Conservation (phyloP, 2,113 vertebrate genomes). For the Equus quagga region DNA sequence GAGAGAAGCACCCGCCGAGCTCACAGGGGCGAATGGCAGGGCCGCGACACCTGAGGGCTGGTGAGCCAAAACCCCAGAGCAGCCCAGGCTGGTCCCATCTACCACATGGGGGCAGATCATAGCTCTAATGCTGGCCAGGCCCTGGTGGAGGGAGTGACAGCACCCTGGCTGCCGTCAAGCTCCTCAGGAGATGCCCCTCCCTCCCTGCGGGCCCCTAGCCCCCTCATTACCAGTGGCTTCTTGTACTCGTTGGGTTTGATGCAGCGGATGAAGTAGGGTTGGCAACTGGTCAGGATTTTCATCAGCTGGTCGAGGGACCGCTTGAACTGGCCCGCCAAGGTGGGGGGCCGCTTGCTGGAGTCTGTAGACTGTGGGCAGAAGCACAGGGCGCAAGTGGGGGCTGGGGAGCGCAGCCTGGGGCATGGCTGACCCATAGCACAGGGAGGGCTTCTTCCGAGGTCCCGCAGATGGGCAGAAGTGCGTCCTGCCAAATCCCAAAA, state of each 20-base stretch:
- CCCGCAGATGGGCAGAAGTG: not conserved
- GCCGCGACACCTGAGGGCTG: not conserved
- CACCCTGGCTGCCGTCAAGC: not conserved
- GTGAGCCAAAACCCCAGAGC: not conserved
- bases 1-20: not conserved
- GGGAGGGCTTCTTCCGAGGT: not conserved
- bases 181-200: not conserved
- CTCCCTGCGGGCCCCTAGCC: rapidly evolving
- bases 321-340: conserved; percentile 95
- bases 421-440: rapidly evolving
- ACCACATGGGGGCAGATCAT: not conserved
- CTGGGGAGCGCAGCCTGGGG: not conserved
- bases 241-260: conserved; percentile 98
- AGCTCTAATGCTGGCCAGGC: not conserved
- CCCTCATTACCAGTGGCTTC: conserved; percentile 93
- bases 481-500: not conserved
- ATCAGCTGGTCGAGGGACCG: conserved; percentile 97
- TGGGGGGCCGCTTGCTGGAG: conserved; percentile 89
- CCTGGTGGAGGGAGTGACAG: not conserved
- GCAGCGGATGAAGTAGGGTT: conserved; percentile 98
- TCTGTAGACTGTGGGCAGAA: conserved; percentile 86
- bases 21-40: not conserved
- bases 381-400: not conserved
- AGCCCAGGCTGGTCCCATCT: not conserved
- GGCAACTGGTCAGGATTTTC: conserved; percentile 94